These are phyloP conservation scores for Fregetta grallaria DNA, from an alignment of 2,113 vertebrate genomes.

Conservation along the genomic window DNA sequence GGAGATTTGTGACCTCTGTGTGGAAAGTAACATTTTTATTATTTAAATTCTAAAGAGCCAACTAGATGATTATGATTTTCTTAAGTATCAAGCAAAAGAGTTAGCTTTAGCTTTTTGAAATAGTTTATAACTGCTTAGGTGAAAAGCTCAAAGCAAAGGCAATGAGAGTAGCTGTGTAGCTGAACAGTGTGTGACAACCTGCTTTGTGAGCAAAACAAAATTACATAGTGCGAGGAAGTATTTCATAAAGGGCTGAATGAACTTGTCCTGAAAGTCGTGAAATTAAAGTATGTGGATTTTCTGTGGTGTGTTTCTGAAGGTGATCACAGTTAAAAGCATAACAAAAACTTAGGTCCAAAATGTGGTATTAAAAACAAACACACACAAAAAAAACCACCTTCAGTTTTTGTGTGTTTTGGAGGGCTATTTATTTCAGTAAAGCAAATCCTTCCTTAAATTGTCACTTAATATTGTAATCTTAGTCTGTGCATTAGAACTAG, in stretches of 20 bases:
- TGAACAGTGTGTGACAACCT: neutral
- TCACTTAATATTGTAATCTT: neutral
- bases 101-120: neutral
- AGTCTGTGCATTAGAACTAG: neutral
- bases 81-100: neutral
- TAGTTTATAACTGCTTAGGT: neutral
- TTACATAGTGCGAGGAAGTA: accelerated
- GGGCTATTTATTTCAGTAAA: neutral
- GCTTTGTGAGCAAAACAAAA: neutral
- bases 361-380: neutral
- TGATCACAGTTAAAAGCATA: neutral
- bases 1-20: neutral
- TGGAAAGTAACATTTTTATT: neutral
- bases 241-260: neutral
- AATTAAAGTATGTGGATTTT: neutral
- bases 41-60: neutral
- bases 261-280: neutral
- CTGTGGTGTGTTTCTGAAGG: neutral
- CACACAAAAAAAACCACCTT: neutral
- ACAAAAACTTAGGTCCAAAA: neutral
- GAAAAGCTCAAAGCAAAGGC: neutral
- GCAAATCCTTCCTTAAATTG: neutral
- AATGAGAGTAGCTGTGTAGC: neutral
- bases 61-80: neutral
- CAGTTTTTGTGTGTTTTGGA: neutral